Evolutionary conservation across 2,113 vertebrate genomes (phyloP).

Genomic region (Lonchura striata): DNA sequence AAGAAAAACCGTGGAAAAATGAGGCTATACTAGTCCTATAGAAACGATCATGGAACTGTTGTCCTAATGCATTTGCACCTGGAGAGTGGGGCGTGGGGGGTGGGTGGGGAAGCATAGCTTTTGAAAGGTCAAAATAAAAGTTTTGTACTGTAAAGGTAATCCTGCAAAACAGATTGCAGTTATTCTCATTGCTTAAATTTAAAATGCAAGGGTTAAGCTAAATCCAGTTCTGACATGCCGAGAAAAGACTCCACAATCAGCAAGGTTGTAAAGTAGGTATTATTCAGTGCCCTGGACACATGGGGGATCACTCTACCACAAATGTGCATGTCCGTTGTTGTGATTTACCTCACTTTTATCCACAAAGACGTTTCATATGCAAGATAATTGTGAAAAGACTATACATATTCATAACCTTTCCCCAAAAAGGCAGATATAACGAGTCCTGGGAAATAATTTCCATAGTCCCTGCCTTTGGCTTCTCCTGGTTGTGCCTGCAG

Average conservation of each 20-base stretch:
- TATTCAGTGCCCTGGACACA: neutral
- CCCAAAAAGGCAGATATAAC: neutral
- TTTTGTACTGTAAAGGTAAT: neutral
- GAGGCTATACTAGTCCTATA: rapidly evolving
- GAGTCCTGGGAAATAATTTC: neutral
- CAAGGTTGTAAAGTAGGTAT: neutral
- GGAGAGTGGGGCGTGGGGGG: neutral
- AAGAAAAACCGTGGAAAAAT: neutral
- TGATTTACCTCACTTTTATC: neutral
- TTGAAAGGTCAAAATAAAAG: neutral
- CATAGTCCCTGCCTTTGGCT: neutral
- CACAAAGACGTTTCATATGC: neutral
- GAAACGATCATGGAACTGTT: rapidly evolving
- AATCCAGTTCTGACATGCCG: neutral
- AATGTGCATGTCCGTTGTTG: neutral
- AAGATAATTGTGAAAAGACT: neutral
- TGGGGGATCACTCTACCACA: neutral
- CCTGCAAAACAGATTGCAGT: neutral
- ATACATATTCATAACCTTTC: neutral
- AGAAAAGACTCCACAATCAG: no score
- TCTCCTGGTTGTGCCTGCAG: neutral
- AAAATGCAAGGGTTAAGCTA: neutral
- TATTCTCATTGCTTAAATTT: neutral
- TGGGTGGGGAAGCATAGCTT: neutral
- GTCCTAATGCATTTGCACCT: neutral